Percentiles rank a stretch among this genome's conserved stretches.
Conservation (phyloP, 2,113 vertebrate species). For the Nothocercus julius region DNA sequence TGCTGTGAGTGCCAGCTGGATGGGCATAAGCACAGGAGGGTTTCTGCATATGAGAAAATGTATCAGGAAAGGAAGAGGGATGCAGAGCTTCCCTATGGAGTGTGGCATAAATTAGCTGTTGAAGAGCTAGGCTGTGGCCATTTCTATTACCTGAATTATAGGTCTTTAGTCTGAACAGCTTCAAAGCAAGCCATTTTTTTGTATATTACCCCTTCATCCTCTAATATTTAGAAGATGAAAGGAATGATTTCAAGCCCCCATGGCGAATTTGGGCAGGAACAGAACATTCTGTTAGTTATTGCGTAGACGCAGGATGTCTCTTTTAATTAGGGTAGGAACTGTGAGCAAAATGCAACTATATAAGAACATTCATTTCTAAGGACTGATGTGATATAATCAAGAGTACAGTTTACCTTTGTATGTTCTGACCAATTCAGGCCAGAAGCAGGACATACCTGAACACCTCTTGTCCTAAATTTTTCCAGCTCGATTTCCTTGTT, state of each 20-base stretch:
- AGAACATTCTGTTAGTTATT: neutral
- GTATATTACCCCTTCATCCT: neutral
- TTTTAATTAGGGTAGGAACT: neutral
- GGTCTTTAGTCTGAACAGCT: slow-evolving; percentile 5
- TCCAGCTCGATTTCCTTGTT: neutral
- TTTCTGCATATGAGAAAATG: neutral
- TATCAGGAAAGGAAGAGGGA: neutral
- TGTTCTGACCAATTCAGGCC: neutral
- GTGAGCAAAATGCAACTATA: neutral
- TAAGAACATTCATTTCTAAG: neutral
- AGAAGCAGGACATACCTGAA: neutral
- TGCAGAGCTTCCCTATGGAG: neutral
- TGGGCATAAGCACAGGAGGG: neutral
- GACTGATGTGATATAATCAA: neutral
- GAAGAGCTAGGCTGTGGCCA: neutral
- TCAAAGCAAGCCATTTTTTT: slow-evolving; percentile 12
- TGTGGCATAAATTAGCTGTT: neutral
- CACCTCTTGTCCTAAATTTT: neutral
- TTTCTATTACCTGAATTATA: neutral
- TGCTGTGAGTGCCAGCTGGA: neutral
- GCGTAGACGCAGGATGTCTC: neutral
- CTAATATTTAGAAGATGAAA: slow-evolving; percentile 13
- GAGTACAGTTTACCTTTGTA: neutral
- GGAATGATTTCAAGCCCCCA: neutral
- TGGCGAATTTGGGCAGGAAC: neutral